Base-by-base conservation (phyloP, 2,797 vertebrate species). In the Gadopsis marmoratus region DNA sequence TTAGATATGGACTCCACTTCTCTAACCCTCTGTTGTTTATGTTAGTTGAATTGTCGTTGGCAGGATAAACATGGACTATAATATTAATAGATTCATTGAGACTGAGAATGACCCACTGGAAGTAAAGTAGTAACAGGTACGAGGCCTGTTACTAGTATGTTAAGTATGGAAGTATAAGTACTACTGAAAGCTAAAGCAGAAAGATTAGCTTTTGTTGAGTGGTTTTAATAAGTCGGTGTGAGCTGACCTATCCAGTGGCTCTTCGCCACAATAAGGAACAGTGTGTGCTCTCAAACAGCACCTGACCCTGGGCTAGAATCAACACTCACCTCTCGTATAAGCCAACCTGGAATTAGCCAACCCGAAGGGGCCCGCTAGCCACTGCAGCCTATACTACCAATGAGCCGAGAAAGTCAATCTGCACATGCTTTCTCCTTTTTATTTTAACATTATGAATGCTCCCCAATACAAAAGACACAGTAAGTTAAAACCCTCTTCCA, bases 401-500 rank as follows among this genome's bases (percentile, higher is more conserved):
- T 21, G 58, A 54, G 11, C 31, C 14, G 68, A 43, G 26, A 62
- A 61, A 47, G 8, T 14, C 4, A 0, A 45, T 48, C 10, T 41
- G 2, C 35, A 58, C 59, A n/a, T 31, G 12, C 41, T 39, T 48
- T 59, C 50, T 47, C 8, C 45, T 53, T 62, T 59, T 55, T 63
- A 60, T 74, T 78, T 62, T 11, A 50, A 78, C 53, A 58, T 73
- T 17, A 47, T 69, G 39, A 71, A 70, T 68, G 33, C 75, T 71
- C 39, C 65, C 69, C 14, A 50, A 65, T 62, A 89, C 45, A 84
- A 86, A 76, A 83, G 43, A 69, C 58, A 71, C n/a, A 54, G 29
- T 43, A 56, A 58, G 51, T 61, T 76, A 67, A 78, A 86, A 54
- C 70, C 16, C 48, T 80, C 54, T 86, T 88, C 84, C 61, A 83